A percentile compares a stretch with the other conserved stretches of the same genome.
Evolutionary conservation across 2,888 invertebrate genomes (phyloP).

Genomic region (Sipunculus nudus): DNA sequence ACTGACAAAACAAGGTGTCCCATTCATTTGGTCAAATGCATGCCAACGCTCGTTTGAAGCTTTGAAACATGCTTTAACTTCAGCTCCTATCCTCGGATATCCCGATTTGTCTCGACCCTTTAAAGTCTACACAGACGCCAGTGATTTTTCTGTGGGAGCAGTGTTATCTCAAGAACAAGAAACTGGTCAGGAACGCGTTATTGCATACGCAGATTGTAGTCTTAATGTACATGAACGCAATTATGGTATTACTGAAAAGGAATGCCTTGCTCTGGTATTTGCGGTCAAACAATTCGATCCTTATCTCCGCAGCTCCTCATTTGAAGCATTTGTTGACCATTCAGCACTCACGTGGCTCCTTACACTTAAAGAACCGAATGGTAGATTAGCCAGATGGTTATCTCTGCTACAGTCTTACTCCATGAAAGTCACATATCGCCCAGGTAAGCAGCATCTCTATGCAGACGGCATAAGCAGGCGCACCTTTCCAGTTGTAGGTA

Average conservation of each 20-base stretch:
- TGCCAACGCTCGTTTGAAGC: slow-evolving; percentile 1
- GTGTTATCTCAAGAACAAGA: slow-evolving; percentile 5
- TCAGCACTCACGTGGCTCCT: background rate
- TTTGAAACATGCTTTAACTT: background rate
- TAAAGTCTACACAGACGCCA: slow-evolving; percentile 4
- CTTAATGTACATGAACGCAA: background rate
- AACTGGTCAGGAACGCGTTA: background rate
- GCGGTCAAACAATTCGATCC: background rate
- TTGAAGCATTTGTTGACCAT: background rate
- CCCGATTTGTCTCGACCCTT: background rate
- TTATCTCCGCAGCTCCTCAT: background rate
- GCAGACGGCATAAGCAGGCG: background rate
- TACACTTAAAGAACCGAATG: background rate
- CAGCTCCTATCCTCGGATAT: background rate
- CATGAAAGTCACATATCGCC: background rate
- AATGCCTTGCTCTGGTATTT: slow-evolving; percentile 9
- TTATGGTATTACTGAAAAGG: slow-evolving; percentile 8
- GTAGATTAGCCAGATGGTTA: background rate
- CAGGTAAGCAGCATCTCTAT: background rate
- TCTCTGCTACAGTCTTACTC: background rate
- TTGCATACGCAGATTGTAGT: slow-evolving; percentile 4
- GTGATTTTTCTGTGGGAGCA: background rate
- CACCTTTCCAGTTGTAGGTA: background rate
- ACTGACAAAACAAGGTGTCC: too few species aligned
- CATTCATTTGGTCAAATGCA: slow-evolving; percentile 1